Base-by-base conservation (phyloP, 1,140 invertebrate species). In the Oryzaephilus surinamensis region DNA sequence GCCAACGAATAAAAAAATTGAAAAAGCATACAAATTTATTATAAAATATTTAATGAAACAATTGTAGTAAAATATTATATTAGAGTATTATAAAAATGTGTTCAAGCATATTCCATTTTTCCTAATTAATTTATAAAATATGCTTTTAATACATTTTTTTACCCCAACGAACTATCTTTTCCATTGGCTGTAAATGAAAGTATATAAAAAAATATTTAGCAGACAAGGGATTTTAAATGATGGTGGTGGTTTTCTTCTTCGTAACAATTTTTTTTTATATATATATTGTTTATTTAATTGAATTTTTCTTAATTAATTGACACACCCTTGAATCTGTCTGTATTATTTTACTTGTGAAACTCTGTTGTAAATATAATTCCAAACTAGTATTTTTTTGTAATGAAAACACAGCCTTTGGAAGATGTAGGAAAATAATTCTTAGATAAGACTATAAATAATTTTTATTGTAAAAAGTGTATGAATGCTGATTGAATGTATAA, bases 371-470 rank as follows among this genome's bases (percentile, higher is more conserved):
- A 52, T 53, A 53, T 39, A 16, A 45, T 48, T 45, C 24, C 32
- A 43, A 32, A 50, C 27, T 23, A 27, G 38, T 41, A 45, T n/a
- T n/a, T n/a, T n/a, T n/a, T n/a, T n/a, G n/a, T n/a, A n/a, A n/a
- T n/a, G n/a, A n/a, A n/a, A n/a, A n/a, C n/a, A n/a, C n/a, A 61
- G 59, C 59, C 59, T 46, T 51, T 58, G 59, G 59, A 61, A 60
- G 57, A 61, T 48, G 40, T 61, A 57, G 52, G 10, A 6, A 24
- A 12, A 30, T 26, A 38, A 36, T 47, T 45, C 39, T 50, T 45
- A 53, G 43, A 43, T 51, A 59, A 61, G 55, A 56, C 51, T 61
- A 58, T 60, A 51, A 44, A 56, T 58, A 59, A 52, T 47, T 37
- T 52, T 46, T 48, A 46, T 32, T 58, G 58, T 60, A 61, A 58